Base-by-base conservation (phyloP, 2,113 vertebrate species). In the Glaucidium brasilianum region DNA sequence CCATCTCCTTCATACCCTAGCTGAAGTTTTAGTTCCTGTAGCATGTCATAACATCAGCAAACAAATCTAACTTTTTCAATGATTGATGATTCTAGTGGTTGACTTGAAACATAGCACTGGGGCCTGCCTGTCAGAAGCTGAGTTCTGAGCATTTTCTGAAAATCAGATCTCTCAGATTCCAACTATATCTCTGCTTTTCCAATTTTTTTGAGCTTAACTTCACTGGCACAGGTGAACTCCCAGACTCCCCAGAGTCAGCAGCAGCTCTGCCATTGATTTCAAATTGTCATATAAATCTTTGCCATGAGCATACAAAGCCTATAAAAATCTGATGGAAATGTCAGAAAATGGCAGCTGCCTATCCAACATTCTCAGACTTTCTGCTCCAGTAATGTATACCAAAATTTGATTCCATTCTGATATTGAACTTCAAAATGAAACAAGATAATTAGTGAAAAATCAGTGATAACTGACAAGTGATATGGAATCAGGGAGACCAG, bases 191-290 rank as follows among this genome's bases (percentile, higher is more conserved):
- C 68, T 81, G 34, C 25, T 85, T 90, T 88, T 80, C 29, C 13
- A 3, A n/a, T 76, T 84, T 90, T 91, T 91, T 82, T 76, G 34
- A 87, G 29, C 29, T 59, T 43, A 78, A 58, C 20, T 91, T 93
- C 76, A 90, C 47, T 68, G 58, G 32, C 55, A 67, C 6, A 3
- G 32, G 32, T 90, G 64, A 95, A 60, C 35, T 93, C 63, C n/a
- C 76, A 86, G 35, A 43, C 25, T 77, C 60, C n/a, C 35, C 60
- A 60, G 56, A 81, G 83, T 67, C 76, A 94, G 76, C 2, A 3
- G 43, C 21, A 94, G 32, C 63, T 87, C 77, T 91, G 60, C 68
- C 64, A n/a, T 78, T 95, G 76, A 87, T 91, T 95, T 92, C 52
- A 89, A 78, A 86, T 91, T 91, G 83, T 60, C 55, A 29, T 86